Evolutionary conservation across 2,113 vertebrate species (phyloP).

Genomic region (Cacatua alba): DNA sequence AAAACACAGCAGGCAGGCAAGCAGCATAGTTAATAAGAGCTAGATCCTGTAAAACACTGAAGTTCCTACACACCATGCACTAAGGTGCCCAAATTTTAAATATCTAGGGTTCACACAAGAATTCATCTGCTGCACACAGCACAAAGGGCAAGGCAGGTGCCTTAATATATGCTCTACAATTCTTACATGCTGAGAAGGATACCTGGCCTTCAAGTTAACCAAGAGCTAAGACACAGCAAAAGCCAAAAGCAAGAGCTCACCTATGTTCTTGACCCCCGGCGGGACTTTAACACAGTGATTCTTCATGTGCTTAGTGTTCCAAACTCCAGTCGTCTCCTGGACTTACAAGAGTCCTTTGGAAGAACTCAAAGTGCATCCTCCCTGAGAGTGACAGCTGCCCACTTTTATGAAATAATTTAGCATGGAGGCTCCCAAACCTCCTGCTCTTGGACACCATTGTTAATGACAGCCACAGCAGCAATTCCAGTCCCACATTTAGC

Average conservation of each 20-base stretch:
- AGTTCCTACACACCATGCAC: background rate
- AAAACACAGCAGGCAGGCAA: background rate
- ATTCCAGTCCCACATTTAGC: background rate
- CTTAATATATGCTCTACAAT: background rate
- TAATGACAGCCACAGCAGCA: background rate
- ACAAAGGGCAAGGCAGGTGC: background rate
- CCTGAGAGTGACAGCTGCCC: background rate
- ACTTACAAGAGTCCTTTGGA: background rate
- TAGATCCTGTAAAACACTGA: background rate
- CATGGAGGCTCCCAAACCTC: background rate
- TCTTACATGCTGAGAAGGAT: background rate
- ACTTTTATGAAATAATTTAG: background rate
- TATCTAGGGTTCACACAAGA: background rate
- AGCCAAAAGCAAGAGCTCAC: background rate
- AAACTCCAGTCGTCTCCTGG: background rate
- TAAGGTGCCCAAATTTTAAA: background rate
- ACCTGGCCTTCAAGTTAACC: background rate
- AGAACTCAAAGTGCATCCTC: background rate
- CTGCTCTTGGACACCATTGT: background rate
- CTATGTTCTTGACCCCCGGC: background rate
- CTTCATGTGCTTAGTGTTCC: background rate
- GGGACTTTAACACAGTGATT: background rate
- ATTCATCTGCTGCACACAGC: background rate
- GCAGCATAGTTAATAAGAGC: background rate
- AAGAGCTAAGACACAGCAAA: background rate